Evolutionary conservation across 1,140 invertebrate species (phyloP).

Genomic region (Ctenoplectra terminalis): DNA sequence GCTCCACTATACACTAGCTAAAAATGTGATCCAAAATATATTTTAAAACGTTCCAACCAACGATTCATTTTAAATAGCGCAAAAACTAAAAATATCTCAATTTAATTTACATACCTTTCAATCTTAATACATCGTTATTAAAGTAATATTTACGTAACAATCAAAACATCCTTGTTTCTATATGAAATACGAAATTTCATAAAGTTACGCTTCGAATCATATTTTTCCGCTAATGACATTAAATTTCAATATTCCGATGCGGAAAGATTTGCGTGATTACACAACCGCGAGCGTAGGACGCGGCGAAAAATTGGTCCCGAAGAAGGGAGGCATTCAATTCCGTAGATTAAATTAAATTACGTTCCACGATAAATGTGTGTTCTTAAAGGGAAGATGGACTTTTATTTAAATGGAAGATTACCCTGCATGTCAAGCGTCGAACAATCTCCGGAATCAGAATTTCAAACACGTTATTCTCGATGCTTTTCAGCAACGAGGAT

Average conservation of each 20-base stretch:
- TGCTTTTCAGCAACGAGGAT: background rate
- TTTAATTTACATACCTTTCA: too few species aligned
- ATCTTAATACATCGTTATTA: too few species aligned
- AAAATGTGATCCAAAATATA: too few species aligned
- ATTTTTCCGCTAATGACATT: background rate
- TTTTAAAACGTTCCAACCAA: too few species aligned
- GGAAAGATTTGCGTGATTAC: background rate
- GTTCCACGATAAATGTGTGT: background rate
- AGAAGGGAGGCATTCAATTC: background rate
- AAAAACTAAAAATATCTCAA: too few species aligned
- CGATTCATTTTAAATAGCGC: too few species aligned
- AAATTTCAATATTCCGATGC: background rate
- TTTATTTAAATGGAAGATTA: conserved; percentile 49
- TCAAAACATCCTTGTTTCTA: background rate
- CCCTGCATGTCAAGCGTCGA: conserved; percentile 16
- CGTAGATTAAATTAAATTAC: conserved; percentile 20
- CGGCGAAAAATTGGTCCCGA: background rate
- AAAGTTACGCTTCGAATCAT: too few species aligned
- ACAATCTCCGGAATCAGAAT: conserved; percentile 48
- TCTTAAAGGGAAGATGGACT: background rate
- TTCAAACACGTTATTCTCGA: conserved; percentile 46
- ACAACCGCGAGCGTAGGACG: background rate
- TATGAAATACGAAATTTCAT: background rate
- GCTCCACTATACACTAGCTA: too few species aligned
- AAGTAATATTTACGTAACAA: too few species aligned